Evolutionary conservation across 1,140 invertebrate genomes (phyloP), one percentile per base, ranked within the genome.

Genomic region (Procambarus clarkii): DNA sequence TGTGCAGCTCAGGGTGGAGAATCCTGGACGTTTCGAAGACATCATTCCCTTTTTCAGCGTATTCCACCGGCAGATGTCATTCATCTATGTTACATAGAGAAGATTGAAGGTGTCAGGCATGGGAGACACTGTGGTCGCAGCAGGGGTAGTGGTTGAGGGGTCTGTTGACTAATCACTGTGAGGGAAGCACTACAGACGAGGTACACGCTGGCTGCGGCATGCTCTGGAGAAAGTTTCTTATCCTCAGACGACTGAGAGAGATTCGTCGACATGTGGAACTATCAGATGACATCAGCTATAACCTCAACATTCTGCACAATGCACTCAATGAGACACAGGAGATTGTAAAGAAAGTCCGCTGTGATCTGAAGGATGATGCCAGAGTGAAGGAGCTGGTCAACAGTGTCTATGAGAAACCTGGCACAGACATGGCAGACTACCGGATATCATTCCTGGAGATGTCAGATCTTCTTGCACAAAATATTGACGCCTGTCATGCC

Each of bases 341-440:
- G 34, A 34, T 15, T 54, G 9, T 81, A 81, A 15, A 81, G 34
- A 81, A 81, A 48, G 48, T 45, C 15, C 79, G 48, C 13, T 45
- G 7, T 8, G 79, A 81, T 45, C 79, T 81, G 15, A 11, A 81
- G 79, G 48, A 48, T 9, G 79, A 50, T 54, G 48, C 9, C 48
- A 13, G 48, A 13, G 15, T 81, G 34, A 81, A 81, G 79, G 79
- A 45, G 48, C 44, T 81, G 79, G 34, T 81, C 48, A 81, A 81
- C 48, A 81, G 48, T 45, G 79, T 81, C 48, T 81, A 81, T 81
- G 15, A 81, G 79, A 81, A 81, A 48, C 79, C 79, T 81, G 79
- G 79, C 13, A 81, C 48, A 45, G 79, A n/a, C n/a, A n/a, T n/a
- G n/a, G n/a, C n/a, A n/a, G n/a, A n/a, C n/a, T n/a, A n/a, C n/a